Base-by-base conservation (phyloP, 2,888 invertebrate species). In the Adelphocoris suturalis region DNA sequence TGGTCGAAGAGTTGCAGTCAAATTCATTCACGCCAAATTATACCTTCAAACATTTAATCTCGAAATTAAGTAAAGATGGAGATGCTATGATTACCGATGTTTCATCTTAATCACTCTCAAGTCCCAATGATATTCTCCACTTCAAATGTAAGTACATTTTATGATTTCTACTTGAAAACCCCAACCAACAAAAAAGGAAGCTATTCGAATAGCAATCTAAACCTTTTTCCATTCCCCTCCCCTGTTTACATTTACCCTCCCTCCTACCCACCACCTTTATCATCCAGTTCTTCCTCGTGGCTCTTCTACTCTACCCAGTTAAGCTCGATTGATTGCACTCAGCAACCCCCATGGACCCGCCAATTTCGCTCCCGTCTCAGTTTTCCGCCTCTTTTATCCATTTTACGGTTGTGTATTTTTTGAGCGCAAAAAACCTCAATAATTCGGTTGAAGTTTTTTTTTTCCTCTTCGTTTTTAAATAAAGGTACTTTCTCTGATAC, bases 341-440 rank as follows among this genome's bases (percentile, higher is more conserved):
- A 68, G 68, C 23, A 12, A 23, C 68, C 27, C 68, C 12, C 68
- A 23, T 68, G 68, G 68, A 23, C 68, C 68, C 23, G 16, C 19
- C 68, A 68, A 68, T 68, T 61, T 61, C 61, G 1, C 61, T 68
- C 68, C 23, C 68, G 68, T 68, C 19, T 23, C 23, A 23, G 68
- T 68, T 68, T 68, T 68, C 61, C 61, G 61, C 61, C 68, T 68
- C 68, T 68, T 68, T 68, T 68, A 68, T 68, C 68, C 68, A 68
- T 68, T 68, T 68, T 23, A 68, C 68, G 23, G 68, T 23, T 68
- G 19, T 68, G 9, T 68, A 23, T 68, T 68, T 68, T 68, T 23
- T 19, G 19, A 19, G 12, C 19, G 23, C 27, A 68, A 23, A n/a
- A 68, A 68, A 23, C 27, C 27, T 23, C 68, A 23, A 68, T 68